A percentile compares a stretch with the other conserved stretches of the same genome.
Conservation (phyloP, 1,140 invertebrate species). For the Drosophila baimaii region DNA sequence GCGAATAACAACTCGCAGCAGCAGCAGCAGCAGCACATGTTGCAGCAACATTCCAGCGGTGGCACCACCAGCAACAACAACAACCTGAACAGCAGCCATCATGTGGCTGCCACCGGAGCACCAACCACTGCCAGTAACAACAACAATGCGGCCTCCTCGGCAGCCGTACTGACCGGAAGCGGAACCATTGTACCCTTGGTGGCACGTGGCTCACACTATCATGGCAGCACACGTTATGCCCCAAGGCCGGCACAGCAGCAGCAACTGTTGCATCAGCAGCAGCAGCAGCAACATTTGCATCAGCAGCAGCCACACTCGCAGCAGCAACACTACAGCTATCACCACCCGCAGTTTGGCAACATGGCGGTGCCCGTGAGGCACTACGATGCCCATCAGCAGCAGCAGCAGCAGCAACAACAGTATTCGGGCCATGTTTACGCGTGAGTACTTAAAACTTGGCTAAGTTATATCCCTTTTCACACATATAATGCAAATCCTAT, state of each 20-base stretch:
- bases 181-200: slow-evolving; percentile 69
- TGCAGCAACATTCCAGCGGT: slow-evolving; percentile 61
- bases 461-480: neutral
- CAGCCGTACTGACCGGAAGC: slow-evolving; percentile 69
- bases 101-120: slow-evolving; percentile 36
- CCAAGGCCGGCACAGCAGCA: slow-evolving; percentile 66
- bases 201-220: slow-evolving; percentile 61
- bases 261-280: slow-evolving; percentile 46
- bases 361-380: slow-evolving; percentile 32
- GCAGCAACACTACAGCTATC: slow-evolving; percentile 45
- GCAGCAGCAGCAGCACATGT: slow-evolving; percentile 56
- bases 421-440: slow-evolving; percentile 35
- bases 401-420: slow-evolving; percentile 24
- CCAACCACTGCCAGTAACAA: slow-evolving; percentile 57
- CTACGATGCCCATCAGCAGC: slow-evolving; percentile 34
- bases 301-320: slow-evolving; percentile 26
- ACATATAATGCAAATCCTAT: neutral
- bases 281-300: slow-evolving; percentile 43
- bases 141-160: slow-evolving; percentile 66
- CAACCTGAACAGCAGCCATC: slow-evolving; percentile 27
- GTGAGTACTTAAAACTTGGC: neutral
- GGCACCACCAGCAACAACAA: slow-evolving; percentile 58
- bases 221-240: slow-evolving; percentile 58
- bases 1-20: slow-evolving; percentile 64
- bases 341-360: slow-evolving; percentile 39